Percentiles rank a stretch among this genome's conserved stretches.
Conservation (phyloP, 1,140 invertebrate species). For the Drosophila fuyamai region DNA sequence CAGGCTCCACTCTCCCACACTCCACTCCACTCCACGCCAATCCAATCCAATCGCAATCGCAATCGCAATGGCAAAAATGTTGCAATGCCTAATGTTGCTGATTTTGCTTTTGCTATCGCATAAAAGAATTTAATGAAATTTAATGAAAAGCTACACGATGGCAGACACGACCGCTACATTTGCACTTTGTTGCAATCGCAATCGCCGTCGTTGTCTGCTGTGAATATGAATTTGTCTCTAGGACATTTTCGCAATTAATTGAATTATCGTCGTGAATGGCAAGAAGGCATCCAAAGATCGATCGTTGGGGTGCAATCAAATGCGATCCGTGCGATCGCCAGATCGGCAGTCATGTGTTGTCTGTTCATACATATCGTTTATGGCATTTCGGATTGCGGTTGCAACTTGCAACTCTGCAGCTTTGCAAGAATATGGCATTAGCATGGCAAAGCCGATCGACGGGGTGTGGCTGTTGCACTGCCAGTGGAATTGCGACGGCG, state of each 20-base stretch:
- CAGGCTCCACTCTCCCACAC: constrained; percentile 1
- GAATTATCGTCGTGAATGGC: constrained; percentile 83
- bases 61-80: constrained; percentile 32
- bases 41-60: constrained; percentile 15
- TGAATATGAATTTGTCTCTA: constrained; percentile 83
- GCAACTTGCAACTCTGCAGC: constrained; percentile 14
- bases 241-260: constrained; percentile 83
- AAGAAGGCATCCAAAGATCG: constrained; percentile 60
- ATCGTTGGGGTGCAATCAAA: constrained; percentile 66
- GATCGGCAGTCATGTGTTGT: constrained; percentile 42
- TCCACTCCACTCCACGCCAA: neutral
- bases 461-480: constrained; percentile 51
- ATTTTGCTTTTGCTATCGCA: constrained; percentile 71
- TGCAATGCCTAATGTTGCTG: constrained; percentile 42
- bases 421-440: constrained; percentile 58
- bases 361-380: constrained; percentile 50
- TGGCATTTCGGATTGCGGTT: constrained; percentile 41
- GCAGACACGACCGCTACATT: constrained; percentile 64
- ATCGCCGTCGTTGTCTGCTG: constrained; percentile 40
- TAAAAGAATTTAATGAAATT: constrained; percentile 83
- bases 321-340: constrained; percentile 50
- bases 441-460: constrained; percentile 32
- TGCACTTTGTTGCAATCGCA: constrained; percentile 65
- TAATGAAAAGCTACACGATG: constrained; percentile 81
- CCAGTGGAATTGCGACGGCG: constrained; percentile 20